Conservation (phyloP, 2,113 vertebrate species). For the Austrofundulus limnaeus region DNA sequence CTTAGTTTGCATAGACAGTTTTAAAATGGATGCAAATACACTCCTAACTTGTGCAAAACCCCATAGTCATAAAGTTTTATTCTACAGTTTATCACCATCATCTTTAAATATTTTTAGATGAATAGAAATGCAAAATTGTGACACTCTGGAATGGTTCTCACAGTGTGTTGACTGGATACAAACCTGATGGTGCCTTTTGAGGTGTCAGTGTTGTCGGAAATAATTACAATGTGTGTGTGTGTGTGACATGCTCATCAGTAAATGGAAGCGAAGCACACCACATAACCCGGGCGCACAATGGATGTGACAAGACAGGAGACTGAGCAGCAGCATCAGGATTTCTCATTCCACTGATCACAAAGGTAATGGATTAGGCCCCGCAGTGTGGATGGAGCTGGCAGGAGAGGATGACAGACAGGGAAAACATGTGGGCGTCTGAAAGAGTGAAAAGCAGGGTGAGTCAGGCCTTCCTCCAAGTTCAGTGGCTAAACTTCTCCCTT, state of each 20-base stretch:
- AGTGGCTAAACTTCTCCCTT: slow-evolving; percentile 15
- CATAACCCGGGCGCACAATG: slow-evolving; percentile 7
- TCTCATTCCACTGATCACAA: slow-evolving; percentile 70
- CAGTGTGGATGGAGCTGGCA: slow-evolving; percentile 53
- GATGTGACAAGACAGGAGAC: slow-evolving; percentile 20
- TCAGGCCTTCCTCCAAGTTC: slow-evolving; percentile 27
- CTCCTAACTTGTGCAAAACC: too few species aligned
- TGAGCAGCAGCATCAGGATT: slow-evolving; percentile 39
- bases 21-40: too few species aligned
- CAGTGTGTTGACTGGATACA: too few species aligned
- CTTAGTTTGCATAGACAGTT: too few species aligned
- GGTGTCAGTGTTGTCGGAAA: too few species aligned
- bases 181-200: too few species aligned
- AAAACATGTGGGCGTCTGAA: slow-evolving; percentile 55
- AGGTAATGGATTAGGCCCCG: slow-evolving; percentile 61
- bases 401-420: slow-evolving; percentile 48
- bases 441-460: slow-evolving; percentile 26
- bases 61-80: too few species aligned
- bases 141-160: too few species aligned
- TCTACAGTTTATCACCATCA: too few species aligned
- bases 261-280: not conserved
- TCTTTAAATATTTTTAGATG: too few species aligned
- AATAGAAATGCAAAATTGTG: too few species aligned
- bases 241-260: not conserved
- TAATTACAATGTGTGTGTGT: too few species aligned